phyloP scores from a whole-genome alignment of 1,140 invertebrate genomes.

The Medauroidea extradentata region DNA sequence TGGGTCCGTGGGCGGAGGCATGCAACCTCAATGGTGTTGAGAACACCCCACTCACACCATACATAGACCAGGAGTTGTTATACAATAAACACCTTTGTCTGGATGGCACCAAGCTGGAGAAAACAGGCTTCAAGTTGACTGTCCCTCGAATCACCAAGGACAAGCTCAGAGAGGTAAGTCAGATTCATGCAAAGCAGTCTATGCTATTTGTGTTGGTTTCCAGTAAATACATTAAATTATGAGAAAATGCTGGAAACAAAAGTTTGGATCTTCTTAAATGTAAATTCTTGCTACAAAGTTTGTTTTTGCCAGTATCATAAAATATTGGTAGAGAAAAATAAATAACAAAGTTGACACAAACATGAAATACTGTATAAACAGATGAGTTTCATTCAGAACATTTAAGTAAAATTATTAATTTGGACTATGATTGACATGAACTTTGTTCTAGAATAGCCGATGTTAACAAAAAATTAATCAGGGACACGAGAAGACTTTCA shows the following conservation, averaged over 20 bases:
- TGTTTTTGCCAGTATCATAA: background rate
- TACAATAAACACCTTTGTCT: conserved; percentile 75
- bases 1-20: conserved; percentile 82
- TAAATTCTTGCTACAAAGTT: background rate
- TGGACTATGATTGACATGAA: too few relatives aligned
- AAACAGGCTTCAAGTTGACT: conserved; percentile 49
- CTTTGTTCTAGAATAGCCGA: too few relatives aligned
- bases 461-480: too few relatives aligned
- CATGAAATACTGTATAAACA: too few relatives aligned
- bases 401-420: too few relatives aligned
- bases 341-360: background rate
- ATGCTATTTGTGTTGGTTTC: background rate
- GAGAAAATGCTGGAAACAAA: background rate
- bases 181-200: background rate
- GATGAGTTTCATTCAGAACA: too few relatives aligned
- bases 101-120: conserved; percentile 61
- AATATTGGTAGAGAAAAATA: background rate
- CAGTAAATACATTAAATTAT: background rate
- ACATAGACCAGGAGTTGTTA: conserved; percentile 74
- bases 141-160: conserved; percentile 58
- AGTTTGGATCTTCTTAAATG: background rate
- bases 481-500: too few relatives aligned
- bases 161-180: conserved; percentile 53
- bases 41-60: conserved; percentile 84
- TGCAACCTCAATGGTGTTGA: conserved; percentile 68